Evolutionary conservation across 2,888 invertebrate species (phyloP).

Genomic region (Esperia sulphurella): DNA sequence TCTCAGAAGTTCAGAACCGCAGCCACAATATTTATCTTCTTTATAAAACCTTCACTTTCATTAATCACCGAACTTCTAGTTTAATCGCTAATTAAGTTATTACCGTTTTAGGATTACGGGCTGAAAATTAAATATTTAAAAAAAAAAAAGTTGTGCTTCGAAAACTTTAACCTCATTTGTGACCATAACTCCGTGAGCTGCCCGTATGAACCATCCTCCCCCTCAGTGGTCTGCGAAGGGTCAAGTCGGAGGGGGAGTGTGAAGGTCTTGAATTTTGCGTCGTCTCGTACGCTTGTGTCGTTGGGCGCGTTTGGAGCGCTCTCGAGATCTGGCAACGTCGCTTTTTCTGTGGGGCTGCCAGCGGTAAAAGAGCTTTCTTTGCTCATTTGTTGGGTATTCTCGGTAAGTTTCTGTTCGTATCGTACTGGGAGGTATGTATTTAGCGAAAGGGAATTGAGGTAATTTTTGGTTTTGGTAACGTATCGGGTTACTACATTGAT

Average conservation of each 20-base stretch:
- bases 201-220: background rate
- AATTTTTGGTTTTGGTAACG: too few species aligned
- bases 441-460: too few species aligned
- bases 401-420: background rate
- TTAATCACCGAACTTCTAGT: background rate
- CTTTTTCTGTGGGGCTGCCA: slow-evolving; percentile 44
- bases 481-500: too few species aligned
- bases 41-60: background rate
- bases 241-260: background rate
- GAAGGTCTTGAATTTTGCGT: background rate
- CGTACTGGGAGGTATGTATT: background rate
- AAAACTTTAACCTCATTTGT: slow-evolving; percentile 77
- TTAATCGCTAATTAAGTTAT: background rate
- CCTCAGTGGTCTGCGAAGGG: background rate
- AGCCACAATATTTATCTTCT: background rate
- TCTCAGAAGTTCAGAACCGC: background rate
- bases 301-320: slow-evolving; percentile 35
- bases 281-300: background rate
- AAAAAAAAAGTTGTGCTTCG: slow-evolving; percentile 58
- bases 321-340: slow-evolving; percentile 70
- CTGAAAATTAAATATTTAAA: slow-evolving; percentile 48
- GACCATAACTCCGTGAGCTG: background rate
- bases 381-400: slow-evolving; percentile 31
- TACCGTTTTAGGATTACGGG: slow-evolving; percentile 3
- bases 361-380: slow-evolving; percentile 41